These are phyloP conservation scores for Percopsis omiscomaycus DNA, from an alignment of 2,797 vertebrate genomes.

Conservation along the genomic window DNA sequence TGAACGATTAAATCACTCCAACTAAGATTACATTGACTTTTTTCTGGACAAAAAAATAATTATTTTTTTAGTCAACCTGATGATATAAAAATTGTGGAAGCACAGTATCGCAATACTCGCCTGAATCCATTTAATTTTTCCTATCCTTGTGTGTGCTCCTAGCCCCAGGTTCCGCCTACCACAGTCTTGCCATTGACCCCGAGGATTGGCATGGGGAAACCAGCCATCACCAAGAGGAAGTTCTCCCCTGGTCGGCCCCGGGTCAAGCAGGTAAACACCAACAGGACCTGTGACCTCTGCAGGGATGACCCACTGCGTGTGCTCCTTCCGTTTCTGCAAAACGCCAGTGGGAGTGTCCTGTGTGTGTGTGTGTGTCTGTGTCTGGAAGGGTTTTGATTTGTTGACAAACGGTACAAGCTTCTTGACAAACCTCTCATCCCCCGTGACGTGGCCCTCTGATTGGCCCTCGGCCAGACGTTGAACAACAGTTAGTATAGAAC, in stretches of 20 bases:
- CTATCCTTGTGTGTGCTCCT: not conserved
- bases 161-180: slow-evolving; percentile 59
- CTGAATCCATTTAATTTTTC: not conserved
- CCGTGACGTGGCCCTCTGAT: too few species aligned
- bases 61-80: too few species aligned
- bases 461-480: not conserved
- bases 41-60: too few species aligned
- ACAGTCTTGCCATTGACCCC: slow-evolving; percentile 85
- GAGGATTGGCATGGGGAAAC: slow-evolving; percentile 98
- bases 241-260: slow-evolving; percentile 93
- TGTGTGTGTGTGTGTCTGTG: not conserved
- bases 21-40: too few species aligned
- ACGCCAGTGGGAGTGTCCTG: not conserved
- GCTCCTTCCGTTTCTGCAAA: not conserved
- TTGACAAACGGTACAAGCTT: too few species aligned
- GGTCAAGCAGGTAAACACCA: slow-evolving; percentile 85
- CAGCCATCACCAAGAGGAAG: slow-evolving; percentile 96
- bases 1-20: too few species aligned
- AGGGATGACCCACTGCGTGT: too few species aligned
- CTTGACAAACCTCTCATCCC: too few species aligned
- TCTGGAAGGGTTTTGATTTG: not conserved
- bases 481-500: not conserved
- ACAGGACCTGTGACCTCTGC: slow-evolving; percentile 15
- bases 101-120: too few species aligned
- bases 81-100: too few species aligned